phyloP scores from a whole-genome alignment of 2,797 vertebrate genomes.

The Mormyrus hasselquistii region DNA sequence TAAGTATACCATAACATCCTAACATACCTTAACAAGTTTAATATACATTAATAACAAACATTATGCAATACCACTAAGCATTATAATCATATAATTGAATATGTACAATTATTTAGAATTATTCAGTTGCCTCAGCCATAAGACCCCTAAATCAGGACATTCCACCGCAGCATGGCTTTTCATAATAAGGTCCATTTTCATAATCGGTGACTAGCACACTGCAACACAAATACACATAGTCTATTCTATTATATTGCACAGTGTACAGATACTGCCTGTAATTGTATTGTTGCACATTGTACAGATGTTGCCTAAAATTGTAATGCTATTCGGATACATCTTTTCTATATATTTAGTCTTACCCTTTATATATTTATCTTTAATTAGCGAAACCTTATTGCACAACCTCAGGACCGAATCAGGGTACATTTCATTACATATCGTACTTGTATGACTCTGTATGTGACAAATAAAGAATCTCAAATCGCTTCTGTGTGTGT shows the following conservation, averaged over 20 bases:
- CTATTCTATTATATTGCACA: not conserved
- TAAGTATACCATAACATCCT: not conserved
- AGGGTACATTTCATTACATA: not conserved
- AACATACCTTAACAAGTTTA: not conserved
- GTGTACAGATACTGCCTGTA: too few species aligned
- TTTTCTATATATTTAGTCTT: too few species aligned
- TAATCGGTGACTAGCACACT: not conserved
- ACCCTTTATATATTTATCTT: too few species aligned
- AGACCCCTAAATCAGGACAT: not conserved
- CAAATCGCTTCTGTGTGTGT: not conserved
- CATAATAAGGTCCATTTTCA: not conserved
- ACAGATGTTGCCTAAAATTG: too few species aligned
- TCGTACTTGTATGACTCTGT: not conserved
- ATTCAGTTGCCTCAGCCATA: not conserved
- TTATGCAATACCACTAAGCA: too few species aligned
- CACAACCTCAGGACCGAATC: too few species aligned
- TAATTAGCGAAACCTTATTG: too few species aligned
- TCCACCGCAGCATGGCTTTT: not conserved
- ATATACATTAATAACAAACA: not conserved
- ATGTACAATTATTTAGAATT: not conserved
- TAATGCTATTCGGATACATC: too few species aligned
- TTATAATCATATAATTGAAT: not conserved
- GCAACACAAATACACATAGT: not conserved
- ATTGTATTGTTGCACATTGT: too few species aligned
- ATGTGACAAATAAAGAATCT: not conserved